Percentiles rank a stretch among this genome's conserved stretches.
phyloP scores from a whole-genome alignment of 2,113 vertebrate species.

The Seriola aureovittata region DNA sequence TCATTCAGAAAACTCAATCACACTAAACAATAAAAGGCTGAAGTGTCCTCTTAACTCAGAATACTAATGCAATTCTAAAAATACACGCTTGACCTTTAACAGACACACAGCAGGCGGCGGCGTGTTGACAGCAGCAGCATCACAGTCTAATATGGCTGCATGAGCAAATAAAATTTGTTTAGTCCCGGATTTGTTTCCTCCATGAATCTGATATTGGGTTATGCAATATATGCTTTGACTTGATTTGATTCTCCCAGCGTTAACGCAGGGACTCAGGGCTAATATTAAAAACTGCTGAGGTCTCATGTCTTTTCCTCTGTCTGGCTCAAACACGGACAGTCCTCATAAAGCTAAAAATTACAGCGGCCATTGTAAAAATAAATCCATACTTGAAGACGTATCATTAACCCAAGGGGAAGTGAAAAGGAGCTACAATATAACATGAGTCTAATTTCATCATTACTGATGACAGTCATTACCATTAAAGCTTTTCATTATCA shows the following conservation, averaged over 20 bases:
- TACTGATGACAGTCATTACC: slow-evolving; percentile 52
- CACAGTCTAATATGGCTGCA: neutral
- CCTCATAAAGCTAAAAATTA: slow-evolving; percentile 40
- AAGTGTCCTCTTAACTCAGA: slow-evolving; percentile 7
- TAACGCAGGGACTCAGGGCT: neutral
- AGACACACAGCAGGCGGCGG: neutral
- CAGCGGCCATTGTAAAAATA: slow-evolving; percentile 48
- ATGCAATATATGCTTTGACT: neutral
- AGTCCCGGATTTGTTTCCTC: neutral
- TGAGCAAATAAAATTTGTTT: neutral
- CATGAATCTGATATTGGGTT: slow-evolving; percentile 1
- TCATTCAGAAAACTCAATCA: neutral
- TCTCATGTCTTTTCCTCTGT: neutral
- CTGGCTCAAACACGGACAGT: slow-evolving; percentile 8
- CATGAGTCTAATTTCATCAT: slow-evolving; percentile 54
- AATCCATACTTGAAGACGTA: slow-evolving; percentile 50
- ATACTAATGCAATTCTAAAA: slow-evolving; percentile 23
- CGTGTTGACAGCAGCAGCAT: neutral
- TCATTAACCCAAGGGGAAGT: slow-evolving; percentile 54
- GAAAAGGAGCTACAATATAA: slow-evolving; percentile 31
- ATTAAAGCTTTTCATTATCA: slow-evolving; percentile 61
- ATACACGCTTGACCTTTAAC: slow-evolving; percentile 25
- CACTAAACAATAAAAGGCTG: neutral
- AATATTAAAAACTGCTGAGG: slow-evolving; percentile 24
- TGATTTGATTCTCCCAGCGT: neutral